Conservation (phyloP, 2,888 invertebrate species). For the Diogma glabrata region DNA sequence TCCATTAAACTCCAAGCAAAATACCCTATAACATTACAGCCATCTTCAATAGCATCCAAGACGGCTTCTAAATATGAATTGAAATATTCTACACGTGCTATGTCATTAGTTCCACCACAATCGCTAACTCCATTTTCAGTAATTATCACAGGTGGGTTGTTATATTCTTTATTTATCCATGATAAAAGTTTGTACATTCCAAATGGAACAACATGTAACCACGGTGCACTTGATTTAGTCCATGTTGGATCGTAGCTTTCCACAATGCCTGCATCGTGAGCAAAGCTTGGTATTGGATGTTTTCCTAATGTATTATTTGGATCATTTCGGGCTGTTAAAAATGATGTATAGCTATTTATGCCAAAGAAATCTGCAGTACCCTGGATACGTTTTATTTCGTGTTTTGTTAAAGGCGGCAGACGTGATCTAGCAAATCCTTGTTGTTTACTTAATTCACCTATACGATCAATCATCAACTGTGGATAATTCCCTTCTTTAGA, state of each 20-base stretch:
- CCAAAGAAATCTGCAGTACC: constrained; percentile 62
- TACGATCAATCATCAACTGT: constrained; percentile 45
- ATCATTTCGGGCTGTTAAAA: constrained; percentile 34
- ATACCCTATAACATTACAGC: constrained; percentile 51
- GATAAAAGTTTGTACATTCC: constrained; percentile 51
- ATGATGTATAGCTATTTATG: constrained; percentile 59
- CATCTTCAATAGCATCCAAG: constrained; percentile 41
- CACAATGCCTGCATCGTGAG: constrained; percentile 48
- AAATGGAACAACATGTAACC: constrained; percentile 54
- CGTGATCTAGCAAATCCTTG: constrained; percentile 49
- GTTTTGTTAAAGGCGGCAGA: constrained; percentile 46
- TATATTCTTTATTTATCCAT: constrained; percentile 47
- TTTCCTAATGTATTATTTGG: constrained; percentile 32
- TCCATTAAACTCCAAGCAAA: constrained; percentile 70
- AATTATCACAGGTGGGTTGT: constrained; percentile 44
- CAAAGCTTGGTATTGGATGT: constrained; percentile 43
- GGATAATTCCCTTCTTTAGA: constrained; percentile 53
- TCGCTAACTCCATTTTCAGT: constrained; percentile 52
- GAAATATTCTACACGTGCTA: constrained; percentile 41
- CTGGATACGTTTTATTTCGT: constrained; percentile 46
- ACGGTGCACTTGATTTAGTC: constrained; percentile 46
- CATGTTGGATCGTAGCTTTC: constrained; percentile 45
- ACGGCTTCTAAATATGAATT: constrained; percentile 33
- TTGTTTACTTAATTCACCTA: constrained; percentile 43
- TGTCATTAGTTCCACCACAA: constrained; percentile 37